Conservation (phyloP, 1,140 invertebrate species). For the Drosophila teissieri region DNA sequence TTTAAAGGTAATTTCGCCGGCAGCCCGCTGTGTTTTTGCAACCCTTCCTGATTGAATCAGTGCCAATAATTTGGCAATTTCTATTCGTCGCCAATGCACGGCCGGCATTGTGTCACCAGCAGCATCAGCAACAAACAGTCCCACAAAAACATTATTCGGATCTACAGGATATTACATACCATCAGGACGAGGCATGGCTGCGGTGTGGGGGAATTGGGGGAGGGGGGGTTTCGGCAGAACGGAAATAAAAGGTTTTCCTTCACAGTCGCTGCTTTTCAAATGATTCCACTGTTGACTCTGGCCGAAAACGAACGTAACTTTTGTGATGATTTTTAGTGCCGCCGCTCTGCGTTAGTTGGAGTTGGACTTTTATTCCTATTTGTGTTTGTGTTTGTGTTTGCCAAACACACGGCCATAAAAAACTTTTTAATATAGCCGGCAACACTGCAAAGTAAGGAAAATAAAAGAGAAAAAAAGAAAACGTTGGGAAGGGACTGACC, state of each 20-base stretch:
- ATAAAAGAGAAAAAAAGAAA: conserved; percentile 10
- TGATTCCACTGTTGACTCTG: conserved; percentile 38
- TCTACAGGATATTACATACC: conserved; percentile 61
- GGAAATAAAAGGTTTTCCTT: conserved; percentile 57
- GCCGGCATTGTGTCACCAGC: conserved; percentile 54
- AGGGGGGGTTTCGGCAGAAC: neutral
- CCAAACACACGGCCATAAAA: conserved; percentile 70
- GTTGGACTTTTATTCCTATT: conserved; percentile 53
- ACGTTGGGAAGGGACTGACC: conserved; percentile 18
- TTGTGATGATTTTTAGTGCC: conserved; percentile 68
- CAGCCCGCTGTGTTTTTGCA: conserved; percentile 14
- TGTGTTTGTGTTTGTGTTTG: conserved; percentile 52
- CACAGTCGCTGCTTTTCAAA: conserved; percentile 27
- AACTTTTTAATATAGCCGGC: conserved; percentile 68
- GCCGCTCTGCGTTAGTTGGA: conserved; percentile 58
- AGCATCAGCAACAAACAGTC: conserved; percentile 34
- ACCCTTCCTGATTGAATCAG: conserved; percentile 74
- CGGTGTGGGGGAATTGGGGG: neutral
- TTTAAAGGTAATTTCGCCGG: conserved; percentile 42
- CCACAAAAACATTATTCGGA: conserved; percentile 58
- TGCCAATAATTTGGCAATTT: conserved; percentile 80
- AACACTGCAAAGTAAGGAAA: conserved; percentile 25
- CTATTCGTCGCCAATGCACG: conserved; percentile 69
- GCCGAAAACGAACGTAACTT: conserved; percentile 59
- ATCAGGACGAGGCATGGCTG: conserved; percentile 7